Evolutionary conservation across 2,888 invertebrate species (phyloP), one percentile per base, ranked within the genome.

Genomic region (Scaptodrosophila latifasciaeformis): DNA sequence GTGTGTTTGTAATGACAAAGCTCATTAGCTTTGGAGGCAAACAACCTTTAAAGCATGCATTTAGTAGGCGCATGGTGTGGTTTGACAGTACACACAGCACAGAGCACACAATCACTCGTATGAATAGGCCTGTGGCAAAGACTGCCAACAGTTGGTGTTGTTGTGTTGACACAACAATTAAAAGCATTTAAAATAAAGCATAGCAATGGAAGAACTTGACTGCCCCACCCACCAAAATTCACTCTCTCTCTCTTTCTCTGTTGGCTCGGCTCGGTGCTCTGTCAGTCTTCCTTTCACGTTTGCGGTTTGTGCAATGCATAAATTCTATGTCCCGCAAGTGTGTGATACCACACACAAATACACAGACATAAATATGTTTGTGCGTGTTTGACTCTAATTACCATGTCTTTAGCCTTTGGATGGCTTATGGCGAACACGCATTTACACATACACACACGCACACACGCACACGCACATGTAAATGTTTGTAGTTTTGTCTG

Each of bases 171-270:
- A 77, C 69, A 76, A 77, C 81, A 77, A 77, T 77, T 77, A 77
- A 77, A 77, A 76, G 81, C 76, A 72, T 77, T 77, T 77, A 81
- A 77, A 77, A 77, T 81, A 81, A 76, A 79, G 77, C 69, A 76
- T 69, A 44, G 67, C 72, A 53, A 37, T 58, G 43, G 74, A 63
- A 72, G n/a, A n/a, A n/a, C n/a, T n/a, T n/a, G n/a, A n/a, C n/a
- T n/a, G n/a, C n/a, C n/a, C n/a, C n/a, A n/a, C n/a, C n/a, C n/a
- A n/a, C n/a, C n/a, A n/a, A n/a, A n/a, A n/a, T n/a, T n/a, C n/a
- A n/a, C n/a, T n/a, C n/a, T n/a, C n/a, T n/a, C n/a, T n/a, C n/a
- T n/a, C n/a, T n/a, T n/a, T n/a, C n/a, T n/a, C n/a, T n/a, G n/a
- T n/a, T n/a, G n/a, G n/a, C n/a, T n/a, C n/a, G n/a, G n/a, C n/a